Evolutionary conservation across 2,888 invertebrate genomes (phyloP).

Genomic region (Nycteola revayana): DNA sequence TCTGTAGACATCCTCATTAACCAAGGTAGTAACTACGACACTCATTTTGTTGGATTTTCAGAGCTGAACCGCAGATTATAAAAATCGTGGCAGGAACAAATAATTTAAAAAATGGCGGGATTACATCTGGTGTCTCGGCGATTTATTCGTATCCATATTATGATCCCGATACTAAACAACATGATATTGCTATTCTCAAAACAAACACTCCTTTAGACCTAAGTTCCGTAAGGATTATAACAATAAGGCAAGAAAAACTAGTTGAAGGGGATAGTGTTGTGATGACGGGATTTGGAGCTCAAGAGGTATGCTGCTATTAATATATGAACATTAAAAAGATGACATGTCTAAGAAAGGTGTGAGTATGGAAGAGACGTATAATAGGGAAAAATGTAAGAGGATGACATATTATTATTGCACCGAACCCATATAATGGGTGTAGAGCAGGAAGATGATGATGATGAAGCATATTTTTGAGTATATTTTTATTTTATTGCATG

Average conservation of each 20-base stretch:
- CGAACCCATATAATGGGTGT: no score
- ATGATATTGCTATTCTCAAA: conserved; percentile 65
- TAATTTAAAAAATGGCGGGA: conserved; percentile 53
- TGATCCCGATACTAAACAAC: conserved; percentile 39
- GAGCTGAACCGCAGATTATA: conserved; percentile 52
- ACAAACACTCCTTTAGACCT: conserved; percentile 48
- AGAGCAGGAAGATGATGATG: no score
- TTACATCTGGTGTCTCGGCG: conserved; percentile 38
- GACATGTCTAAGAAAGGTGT: no score
- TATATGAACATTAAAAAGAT: no score
- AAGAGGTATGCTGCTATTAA: conserved; percentile 49
- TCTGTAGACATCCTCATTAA: no score
- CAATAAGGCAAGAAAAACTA: conserved; percentile 37
- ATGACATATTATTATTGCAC: no score
- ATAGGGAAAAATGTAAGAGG: no score
- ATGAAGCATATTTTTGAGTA: no score
- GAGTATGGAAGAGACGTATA: no score
- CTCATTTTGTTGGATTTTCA: conserved; percentile 40
- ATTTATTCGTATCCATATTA: conserved; percentile 51
- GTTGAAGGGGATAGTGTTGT: conserved; percentile 52
- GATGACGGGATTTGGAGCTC: conserved; percentile 65
- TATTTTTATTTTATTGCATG: no score
- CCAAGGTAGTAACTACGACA: no score
- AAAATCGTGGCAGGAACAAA: conserved; percentile 61
- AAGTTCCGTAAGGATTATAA: conserved; percentile 38